A percentile compares a stretch with the other conserved stretches of the same genome.
phyloP scores from a whole-genome alignment of 2,888 invertebrate genomes.

The Limenitis arthemis region DNA sequence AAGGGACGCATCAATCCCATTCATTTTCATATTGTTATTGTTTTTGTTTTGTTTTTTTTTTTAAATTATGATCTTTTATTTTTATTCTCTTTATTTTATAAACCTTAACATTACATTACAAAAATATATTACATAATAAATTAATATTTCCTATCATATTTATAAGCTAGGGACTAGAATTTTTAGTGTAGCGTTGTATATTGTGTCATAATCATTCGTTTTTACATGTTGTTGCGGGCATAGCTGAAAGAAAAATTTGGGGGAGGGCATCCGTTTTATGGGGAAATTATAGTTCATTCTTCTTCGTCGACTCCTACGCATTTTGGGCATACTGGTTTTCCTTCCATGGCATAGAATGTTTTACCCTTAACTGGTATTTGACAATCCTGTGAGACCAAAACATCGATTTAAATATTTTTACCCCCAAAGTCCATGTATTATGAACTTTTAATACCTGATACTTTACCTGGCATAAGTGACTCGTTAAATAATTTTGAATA shows the following conservation, averaged over 20 bases:
- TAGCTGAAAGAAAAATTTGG: slow-evolving; percentile 64
- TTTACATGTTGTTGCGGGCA: slow-evolving; percentile 40
- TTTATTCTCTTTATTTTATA: slow-evolving; percentile 69
- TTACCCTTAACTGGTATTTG: slow-evolving; percentile 93
- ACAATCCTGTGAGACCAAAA: slow-evolving; percentile 83
- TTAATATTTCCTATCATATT: slow-evolving; percentile 45
- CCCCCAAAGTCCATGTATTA: not conserved
- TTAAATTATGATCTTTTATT: slow-evolving; percentile 38
- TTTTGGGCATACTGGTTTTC: slow-evolving; percentile 94
- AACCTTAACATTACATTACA: slow-evolving; percentile 69
- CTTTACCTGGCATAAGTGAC: slow-evolving; percentile 47
- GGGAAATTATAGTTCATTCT: slow-evolving; percentile 58
- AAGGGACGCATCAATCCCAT: slow-evolving; percentile 21
- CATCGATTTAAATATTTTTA: slow-evolving; percentile 22
- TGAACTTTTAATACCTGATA: slow-evolving; percentile 35
- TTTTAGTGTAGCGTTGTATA: slow-evolving; percentile 34
- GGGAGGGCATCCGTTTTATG: slow-evolving; percentile 56
- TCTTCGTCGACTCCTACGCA: slow-evolving; percentile 95
- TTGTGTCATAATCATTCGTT: slow-evolving; percentile 28
- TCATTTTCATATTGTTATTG: slow-evolving; percentile 15
- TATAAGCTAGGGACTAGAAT: slow-evolving; percentile 44
- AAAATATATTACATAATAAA: slow-evolving; percentile 60
- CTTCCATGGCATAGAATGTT: slow-evolving; percentile 97
- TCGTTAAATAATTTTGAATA: slow-evolving; percentile 9
- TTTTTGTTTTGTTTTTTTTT: slow-evolving; percentile 31